A percentile compares a stretch with the other conserved stretches of the same genome.
These are phyloP conservation scores for Theristus sp. DNA, from an alignment of 2,888 invertebrate species.

Conservation along the genomic window DNA sequence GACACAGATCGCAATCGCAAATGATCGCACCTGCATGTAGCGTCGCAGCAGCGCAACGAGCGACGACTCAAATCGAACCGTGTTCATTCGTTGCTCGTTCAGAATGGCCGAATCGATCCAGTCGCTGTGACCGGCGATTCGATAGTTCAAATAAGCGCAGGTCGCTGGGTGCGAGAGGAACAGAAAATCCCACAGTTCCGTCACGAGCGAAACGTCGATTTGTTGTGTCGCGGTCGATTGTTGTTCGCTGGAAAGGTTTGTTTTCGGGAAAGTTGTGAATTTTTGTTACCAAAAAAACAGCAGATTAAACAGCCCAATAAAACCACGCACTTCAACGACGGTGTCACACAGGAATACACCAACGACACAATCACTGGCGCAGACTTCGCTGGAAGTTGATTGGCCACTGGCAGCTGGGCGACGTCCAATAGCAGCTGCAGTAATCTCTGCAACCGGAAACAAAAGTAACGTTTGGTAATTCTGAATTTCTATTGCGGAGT, in stretches of 20 bases:
- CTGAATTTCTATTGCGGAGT: too few relatives aligned
- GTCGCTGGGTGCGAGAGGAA: conserved; percentile 19
- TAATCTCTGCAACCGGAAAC: background rate
- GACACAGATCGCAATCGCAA: too few relatives aligned
- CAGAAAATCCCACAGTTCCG: conserved; percentile 14
- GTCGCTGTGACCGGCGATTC: conserved; percentile 12
- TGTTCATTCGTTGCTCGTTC: background rate
- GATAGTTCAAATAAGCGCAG: conserved; percentile 16
- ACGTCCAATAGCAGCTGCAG: background rate
- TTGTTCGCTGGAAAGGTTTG: too few relatives aligned
- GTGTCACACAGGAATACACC: too few relatives aligned
- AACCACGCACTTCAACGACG: too few relatives aligned
- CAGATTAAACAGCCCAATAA: too few relatives aligned
- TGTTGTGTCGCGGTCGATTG: background rate
- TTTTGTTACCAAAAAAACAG: too few relatives aligned
- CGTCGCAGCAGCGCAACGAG: background rate
- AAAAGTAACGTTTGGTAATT: too few relatives aligned
- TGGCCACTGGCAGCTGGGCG: background rate
- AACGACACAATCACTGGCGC: background rate
- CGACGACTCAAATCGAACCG: background rate
- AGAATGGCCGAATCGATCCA: conserved; percentile 11
- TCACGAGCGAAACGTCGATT: too few relatives aligned
- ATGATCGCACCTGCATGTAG: background rate
- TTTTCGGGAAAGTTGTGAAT: too few relatives aligned
- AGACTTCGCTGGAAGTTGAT: background rate